Conservation (phyloP, 1,140 invertebrate species). For the Neotoxoptera formosana region DNA sequence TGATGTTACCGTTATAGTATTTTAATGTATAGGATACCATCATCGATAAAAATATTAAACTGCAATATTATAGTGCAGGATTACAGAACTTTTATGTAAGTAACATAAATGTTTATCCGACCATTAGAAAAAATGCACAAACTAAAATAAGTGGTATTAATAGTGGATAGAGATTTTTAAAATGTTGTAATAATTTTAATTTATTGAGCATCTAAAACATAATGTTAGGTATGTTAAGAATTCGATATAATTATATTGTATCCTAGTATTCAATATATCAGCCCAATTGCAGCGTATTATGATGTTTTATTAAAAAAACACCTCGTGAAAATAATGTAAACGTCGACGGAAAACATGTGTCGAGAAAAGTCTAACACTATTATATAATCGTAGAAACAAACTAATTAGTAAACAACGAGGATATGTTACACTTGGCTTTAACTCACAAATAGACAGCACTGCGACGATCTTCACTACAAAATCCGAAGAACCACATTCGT, state of each 20-base stretch:
- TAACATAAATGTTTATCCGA: neutral
- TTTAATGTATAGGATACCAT: neutral
- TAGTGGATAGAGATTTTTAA: neutral
- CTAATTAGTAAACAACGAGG: neutral
- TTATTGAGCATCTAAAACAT: neutral
- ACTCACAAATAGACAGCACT: slow-evolving; percentile 78
- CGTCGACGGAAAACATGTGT: neutral
- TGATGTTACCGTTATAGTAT: neutral
- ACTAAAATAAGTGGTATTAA: neutral
- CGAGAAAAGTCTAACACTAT: neutral
- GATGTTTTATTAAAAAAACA: neutral
- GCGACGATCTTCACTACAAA: slow-evolving; percentile 81
- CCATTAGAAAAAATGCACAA: neutral
- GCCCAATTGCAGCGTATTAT: neutral
- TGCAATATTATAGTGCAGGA: neutral
- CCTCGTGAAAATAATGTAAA: neutral
- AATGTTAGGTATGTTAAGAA: neutral
- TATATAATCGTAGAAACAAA: neutral
- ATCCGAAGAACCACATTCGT: slow-evolving; percentile 80
- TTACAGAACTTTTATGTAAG: neutral
- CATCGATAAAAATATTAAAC: neutral
- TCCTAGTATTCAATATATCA: neutral
- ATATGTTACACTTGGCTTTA: slow-evolving; percentile 15
- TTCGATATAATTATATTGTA: neutral
- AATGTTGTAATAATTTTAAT: neutral